Percentiles rank a stretch among this genome's conserved stretches.
phyloP scores from a whole-genome alignment of 2,888 invertebrate species.

The Noctua comes region DNA sequence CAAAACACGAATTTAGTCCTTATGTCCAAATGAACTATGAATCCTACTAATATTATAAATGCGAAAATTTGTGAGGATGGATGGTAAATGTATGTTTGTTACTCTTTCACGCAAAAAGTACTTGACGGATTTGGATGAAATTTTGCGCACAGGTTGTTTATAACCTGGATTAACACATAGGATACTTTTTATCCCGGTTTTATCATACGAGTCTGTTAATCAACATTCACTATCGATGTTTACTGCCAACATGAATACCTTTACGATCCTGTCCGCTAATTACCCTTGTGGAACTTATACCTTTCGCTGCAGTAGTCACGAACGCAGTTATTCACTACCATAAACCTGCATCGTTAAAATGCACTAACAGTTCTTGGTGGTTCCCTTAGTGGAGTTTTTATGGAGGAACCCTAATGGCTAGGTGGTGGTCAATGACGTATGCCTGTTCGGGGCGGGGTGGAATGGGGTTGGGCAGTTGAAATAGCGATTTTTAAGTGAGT shows the following conservation, averaged over 20 bases:
- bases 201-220: too few relatives aligned
- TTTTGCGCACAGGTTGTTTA: too few relatives aligned
- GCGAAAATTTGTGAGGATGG: too few relatives aligned
- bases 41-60: too few relatives aligned
- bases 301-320: conserved; percentile 2
- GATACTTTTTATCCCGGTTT: too few relatives aligned
- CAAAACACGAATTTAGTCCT: conserved; percentile 1
- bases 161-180: too few relatives aligned
- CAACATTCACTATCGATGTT: conserved; percentile 3
- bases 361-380: conserved; percentile 46
- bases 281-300: neutral
- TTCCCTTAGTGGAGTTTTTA: conserved; percentile 39
- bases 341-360: conserved; percentile 57
- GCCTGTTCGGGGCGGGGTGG: neutral
- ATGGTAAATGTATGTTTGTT: too few relatives aligned
- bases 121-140: too few relatives aligned
- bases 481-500: neutral
- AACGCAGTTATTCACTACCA: conserved; percentile 41
- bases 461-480: conserved; percentile 14
- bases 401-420: conserved; percentile 38
- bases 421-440: neutral
- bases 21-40: too few relatives aligned
- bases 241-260: conserved; percentile 13
- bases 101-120: too few relatives aligned
- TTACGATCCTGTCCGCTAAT: conserved; percentile 21